These are phyloP conservation scores for Amphimallon solstitiale DNA, from an alignment of 2,888 invertebrate genomes.

Conservation along the genomic window DNA sequence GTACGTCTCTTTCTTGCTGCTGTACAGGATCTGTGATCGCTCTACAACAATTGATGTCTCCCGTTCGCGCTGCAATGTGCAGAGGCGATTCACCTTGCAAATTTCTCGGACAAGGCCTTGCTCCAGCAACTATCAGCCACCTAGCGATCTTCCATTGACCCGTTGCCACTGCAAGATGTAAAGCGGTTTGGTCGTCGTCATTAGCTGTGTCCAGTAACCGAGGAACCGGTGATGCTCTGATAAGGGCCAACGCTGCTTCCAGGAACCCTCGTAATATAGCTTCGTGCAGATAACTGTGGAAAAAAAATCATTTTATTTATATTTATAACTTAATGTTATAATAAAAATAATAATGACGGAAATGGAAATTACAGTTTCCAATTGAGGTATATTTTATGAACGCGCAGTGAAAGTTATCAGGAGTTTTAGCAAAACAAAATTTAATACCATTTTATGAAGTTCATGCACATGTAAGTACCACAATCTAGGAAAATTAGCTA, in stretches of 20 bases:
- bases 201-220: constrained; percentile 82
- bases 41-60: constrained; percentile 76
- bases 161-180: constrained; percentile 88
- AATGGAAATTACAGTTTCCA: too few relatives aligned
- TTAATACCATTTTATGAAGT: too few relatives aligned
- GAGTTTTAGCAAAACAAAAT: too few relatives aligned
- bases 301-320: too few relatives aligned
- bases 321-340: too few relatives aligned
- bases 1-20: constrained; percentile 61
- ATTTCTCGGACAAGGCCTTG: constrained; percentile 73
- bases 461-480: too few relatives aligned
- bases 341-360: too few relatives aligned
- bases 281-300: constrained; percentile 82
- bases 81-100: constrained; percentile 85
- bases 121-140: constrained; percentile 83
- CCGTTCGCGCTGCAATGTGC: constrained; percentile 81
- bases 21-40: constrained; percentile 77
- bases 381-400: too few relatives aligned
- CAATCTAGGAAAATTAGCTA: too few relatives aligned
- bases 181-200: constrained; percentile 80
- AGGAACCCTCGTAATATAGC: constrained; percentile 81
- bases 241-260: constrained; percentile 78
- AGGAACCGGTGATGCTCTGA: constrained; percentile 81
- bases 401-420: too few relatives aligned
- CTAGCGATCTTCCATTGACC: constrained; percentile 79